Conservation (phyloP, 2,888 invertebrate species). For the Litoditis marina region DNA sequence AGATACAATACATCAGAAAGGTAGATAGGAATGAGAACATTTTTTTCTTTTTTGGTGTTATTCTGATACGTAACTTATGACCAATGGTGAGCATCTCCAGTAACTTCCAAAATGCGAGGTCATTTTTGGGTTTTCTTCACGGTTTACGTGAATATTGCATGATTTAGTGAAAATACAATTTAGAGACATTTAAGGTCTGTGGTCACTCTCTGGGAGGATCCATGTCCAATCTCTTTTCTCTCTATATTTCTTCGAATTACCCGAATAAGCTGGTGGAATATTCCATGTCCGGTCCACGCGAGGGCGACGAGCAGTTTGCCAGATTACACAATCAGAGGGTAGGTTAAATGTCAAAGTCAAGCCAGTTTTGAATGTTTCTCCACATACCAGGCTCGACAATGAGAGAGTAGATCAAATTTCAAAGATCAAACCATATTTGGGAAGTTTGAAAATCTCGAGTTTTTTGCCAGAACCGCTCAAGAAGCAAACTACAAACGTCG, state of each 20-base stretch:
- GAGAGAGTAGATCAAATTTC: neutral
- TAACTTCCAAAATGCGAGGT: too few species aligned
- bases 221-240: conserved; percentile 25
- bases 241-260: conserved; percentile 27
- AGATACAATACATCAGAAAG: too few species aligned
- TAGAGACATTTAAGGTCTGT: conserved; percentile 7
- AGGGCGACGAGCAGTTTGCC: conserved; percentile 33
- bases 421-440: too few species aligned
- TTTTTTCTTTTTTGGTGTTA: too few species aligned
- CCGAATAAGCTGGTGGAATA: conserved; percentile 17
- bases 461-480: too few species aligned
- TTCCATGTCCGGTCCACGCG: conserved; percentile 24
- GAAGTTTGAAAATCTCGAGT: too few species aligned
- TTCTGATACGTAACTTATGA: too few species aligned
- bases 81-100: too few species aligned
- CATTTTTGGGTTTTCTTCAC: too few species aligned
- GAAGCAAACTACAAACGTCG: neutral
- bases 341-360: neutral
- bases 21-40: too few species aligned
- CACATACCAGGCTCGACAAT: neutral
- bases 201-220: conserved; percentile 39
- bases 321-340: conserved; percentile 12
- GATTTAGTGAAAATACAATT: neutral
- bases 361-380: neutral
- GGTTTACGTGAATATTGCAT: too few species aligned